These are phyloP conservation scores for Phoenicopterus ruber DNA, from an alignment of 2,113 vertebrate species.

Conservation along the genomic window DNA sequence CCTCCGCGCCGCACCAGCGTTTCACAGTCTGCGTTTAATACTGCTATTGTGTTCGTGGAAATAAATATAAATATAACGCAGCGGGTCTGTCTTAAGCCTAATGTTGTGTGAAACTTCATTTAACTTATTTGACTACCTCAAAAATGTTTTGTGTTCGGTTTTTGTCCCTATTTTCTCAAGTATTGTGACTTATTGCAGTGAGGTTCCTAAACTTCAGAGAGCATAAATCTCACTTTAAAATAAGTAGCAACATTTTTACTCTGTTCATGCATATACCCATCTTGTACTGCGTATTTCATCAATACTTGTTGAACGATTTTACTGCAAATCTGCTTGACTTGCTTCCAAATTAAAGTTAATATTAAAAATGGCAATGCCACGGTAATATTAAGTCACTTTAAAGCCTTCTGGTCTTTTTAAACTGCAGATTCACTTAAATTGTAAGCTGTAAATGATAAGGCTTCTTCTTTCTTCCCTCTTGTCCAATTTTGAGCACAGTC, in stretches of 20 bases:
- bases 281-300: not conserved
- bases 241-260: constrained; percentile 31
- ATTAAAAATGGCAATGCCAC: not conserved
- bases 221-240: constrained; percentile 35
- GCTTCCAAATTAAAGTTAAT: not conserved
- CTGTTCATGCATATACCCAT: not conserved
- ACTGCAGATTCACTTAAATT: not conserved
- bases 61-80: constrained; percentile 27
- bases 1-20: accelerated
- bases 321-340: not conserved
- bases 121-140: constrained; percentile 44
- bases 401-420: not conserved
- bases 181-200: constrained; percentile 16
- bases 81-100: constrained; percentile 28
- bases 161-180: constrained; percentile 47
- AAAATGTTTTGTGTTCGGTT: constrained; percentile 13
- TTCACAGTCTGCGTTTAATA: not conserved
- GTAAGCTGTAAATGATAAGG: not conserved
- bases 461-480: not conserved
- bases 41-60: not conserved
- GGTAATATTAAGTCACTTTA: not conserved
- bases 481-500: not conserved
- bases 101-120: constrained; percentile 62
- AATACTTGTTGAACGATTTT: not conserved
- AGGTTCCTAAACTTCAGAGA: not conserved